These are phyloP conservation scores for Leuciscus waleckii DNA, from an alignment of 2,797 vertebrate species.

Conservation along the genomic window DNA sequence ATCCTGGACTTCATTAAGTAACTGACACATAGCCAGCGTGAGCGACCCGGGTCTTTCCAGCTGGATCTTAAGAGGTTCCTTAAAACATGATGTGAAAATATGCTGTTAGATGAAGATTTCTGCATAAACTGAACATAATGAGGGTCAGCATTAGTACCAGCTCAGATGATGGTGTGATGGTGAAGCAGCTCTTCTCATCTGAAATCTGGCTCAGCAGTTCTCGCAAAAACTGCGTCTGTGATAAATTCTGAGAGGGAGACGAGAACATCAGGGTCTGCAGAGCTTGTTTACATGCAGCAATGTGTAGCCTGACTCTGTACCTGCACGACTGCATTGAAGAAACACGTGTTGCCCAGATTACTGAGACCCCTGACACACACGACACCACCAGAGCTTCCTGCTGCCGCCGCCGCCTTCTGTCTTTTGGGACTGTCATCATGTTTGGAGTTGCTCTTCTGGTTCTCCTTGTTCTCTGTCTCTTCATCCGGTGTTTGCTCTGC, in stretches of 20 bases:
- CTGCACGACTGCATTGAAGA: conserved; percentile 98
- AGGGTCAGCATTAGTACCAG: conserved; percentile 67
- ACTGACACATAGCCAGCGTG: conserved; percentile 90
- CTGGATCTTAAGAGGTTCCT: conserved; percentile 86
- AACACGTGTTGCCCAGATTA: conserved; percentile 97
- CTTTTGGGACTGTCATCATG: conserved; percentile 73
- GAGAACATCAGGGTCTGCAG: neutral
- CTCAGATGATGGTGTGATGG: conserved; percentile 76
- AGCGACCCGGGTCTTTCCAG: conserved; percentile 88
- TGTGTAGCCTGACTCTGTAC: conserved; percentile 67
- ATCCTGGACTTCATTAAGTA: conserved; percentile 91
- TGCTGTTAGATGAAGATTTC: neutral
- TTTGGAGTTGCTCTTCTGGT: conserved; percentile 68
- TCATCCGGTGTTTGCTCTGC: neutral
- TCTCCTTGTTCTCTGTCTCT: neutral
- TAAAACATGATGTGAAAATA: conserved; percentile 42
- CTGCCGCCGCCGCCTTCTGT: conserved; percentile 40
- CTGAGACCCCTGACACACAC: conserved; percentile 90
- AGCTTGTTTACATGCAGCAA: neutral
- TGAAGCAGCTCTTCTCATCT: conserved; percentile 78
- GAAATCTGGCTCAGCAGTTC: conserved; percentile 84
- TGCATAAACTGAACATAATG: neutral
- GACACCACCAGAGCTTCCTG: conserved; percentile 27
- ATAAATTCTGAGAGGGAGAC: conserved; percentile 84
- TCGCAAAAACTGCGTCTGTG: conserved; percentile 89